Base-by-base conservation (phyloP, 2,888 invertebrate species). In the Ectobius pallidus region DNA sequence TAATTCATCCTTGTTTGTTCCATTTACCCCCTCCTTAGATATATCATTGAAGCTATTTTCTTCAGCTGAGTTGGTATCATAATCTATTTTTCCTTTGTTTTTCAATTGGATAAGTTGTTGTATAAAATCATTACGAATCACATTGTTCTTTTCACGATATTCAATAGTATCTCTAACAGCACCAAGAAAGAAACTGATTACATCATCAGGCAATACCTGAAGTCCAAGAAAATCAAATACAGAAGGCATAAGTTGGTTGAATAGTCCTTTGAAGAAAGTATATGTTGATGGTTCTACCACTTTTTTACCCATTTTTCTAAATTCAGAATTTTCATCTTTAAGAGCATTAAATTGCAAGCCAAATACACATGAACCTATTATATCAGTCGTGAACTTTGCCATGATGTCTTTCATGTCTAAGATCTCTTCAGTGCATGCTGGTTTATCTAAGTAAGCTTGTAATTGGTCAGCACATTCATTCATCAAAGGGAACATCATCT, bases 291-390 rank as follows among this genome's bases (percentile, higher is more conserved):
- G 81, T 11, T 77, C 79, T 9, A 39, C 0, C 79, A 78, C 22
- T 79, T 77, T 70, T 74, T 75, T 1, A 78, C 79, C 75, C 81
- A 79, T 32, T 78, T 68, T 27, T 79, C 78, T 63, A 82, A 84
- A 42, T 81, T 83, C 1, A 80, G 85, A 75, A 27, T 85, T 80
- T 1, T 73, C 71, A 46, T 80, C 71, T 65, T 83, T 82, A 0
- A 80, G 80, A 0, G 79, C 78, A 52, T 81, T 76, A 1, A 80
- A 79, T 11, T 80, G 81, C 6, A 85, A 81, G 0, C 86, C 86
- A 73, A 86, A 85, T 0, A 85, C 82, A 1, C 0, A 80, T 80
- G n/a, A n/a, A n/a, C n/a, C n/a, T 3, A 84, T 81, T 3, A 79
- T 76, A 70, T 80, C 80, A 9, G 78, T 78, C 7, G 77, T 75